Evolutionary conservation across 2,797 vertebrate species (phyloP).

Genomic region (Rhinogobio ventralis): DNA sequence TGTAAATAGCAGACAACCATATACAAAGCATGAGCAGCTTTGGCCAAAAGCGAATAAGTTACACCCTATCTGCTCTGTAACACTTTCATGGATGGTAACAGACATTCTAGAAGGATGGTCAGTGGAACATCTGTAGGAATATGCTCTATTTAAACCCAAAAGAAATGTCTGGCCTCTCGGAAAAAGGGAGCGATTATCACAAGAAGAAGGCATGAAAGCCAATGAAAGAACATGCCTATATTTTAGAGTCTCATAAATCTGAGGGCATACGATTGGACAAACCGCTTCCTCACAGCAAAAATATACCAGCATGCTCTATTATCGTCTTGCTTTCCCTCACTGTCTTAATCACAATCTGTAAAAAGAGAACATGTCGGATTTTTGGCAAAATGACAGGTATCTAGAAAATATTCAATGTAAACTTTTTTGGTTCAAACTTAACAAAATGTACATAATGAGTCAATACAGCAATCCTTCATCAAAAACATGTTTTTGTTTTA

Average conservation of each 20-base stretch:
- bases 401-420: conserved; percentile 11
- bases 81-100: conserved; percentile 4
- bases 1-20: conserved; percentile 17
- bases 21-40: conserved; percentile 9
- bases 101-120: not conserved
- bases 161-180: not conserved
- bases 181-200: not conserved
- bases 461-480: not conserved
- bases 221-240: conserved; percentile 68
- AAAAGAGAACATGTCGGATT: not conserved
- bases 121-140: not conserved
- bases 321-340: not conserved
- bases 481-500: not conserved
- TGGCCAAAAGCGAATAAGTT: conserved; percentile 5
- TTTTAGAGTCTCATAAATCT: conserved; percentile 75
- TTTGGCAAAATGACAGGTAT: not conserved
- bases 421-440: no score
- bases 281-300: conserved; percentile 2
- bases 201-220: conserved; percentile 67
- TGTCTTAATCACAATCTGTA: conserved; percentile 26
- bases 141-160: conserved; percentile 9
- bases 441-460: no score
- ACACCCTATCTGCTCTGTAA: conserved; percentile 14
- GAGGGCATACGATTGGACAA: conserved; percentile 49
- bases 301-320: not conserved